Percentiles rank a stretch among this genome's conserved stretches.
Conservation (phyloP, 2,113 vertebrate species). For the Podarcis muralis region DNA sequence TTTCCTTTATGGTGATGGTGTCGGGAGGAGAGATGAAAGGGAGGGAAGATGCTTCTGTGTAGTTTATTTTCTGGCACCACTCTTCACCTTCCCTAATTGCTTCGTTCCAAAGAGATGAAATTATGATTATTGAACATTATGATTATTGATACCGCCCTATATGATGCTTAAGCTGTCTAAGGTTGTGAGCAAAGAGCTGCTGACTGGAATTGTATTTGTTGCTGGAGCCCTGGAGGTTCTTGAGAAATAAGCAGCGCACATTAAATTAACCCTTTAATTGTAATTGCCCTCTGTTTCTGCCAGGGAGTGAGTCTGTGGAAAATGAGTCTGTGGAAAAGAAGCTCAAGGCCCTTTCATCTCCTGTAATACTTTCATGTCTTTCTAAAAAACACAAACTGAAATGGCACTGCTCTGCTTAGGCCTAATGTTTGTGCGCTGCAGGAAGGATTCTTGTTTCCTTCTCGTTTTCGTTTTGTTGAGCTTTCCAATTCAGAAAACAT, state of each 20-base stretch:
- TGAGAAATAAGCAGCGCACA: not conserved
- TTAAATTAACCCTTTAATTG: not conserved
- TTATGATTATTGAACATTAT: not conserved
- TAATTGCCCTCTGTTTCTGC: not conserved
- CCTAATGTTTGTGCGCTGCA: not conserved
- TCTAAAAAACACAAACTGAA: not conserved
- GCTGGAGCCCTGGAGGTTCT: not conserved
- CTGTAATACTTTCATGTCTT: not conserved
- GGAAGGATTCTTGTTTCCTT: not conserved
- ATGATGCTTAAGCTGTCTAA: slow-evolving; percentile 8
- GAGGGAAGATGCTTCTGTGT: not conserved
- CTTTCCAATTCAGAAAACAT: too few relatives aligned
- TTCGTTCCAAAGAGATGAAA: not conserved
- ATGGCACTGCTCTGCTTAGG: not conserved
- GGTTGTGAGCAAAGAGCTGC: not conserved
- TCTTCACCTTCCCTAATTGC: slow-evolving; percentile 10
- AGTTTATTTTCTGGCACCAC: not conserved
- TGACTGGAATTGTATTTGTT: slow-evolving; percentile 1
- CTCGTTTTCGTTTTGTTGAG: not conserved
- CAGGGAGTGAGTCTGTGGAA: not conserved
- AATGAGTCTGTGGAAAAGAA: not conserved
- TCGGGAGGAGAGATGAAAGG: not conserved
- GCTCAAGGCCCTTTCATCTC: not conserved
- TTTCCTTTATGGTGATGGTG: not conserved
- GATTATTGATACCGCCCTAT: too few relatives aligned